Evolutionary conservation across 2,888 invertebrate genomes (phyloP).

Genomic region (Tachina lurida): DNA sequence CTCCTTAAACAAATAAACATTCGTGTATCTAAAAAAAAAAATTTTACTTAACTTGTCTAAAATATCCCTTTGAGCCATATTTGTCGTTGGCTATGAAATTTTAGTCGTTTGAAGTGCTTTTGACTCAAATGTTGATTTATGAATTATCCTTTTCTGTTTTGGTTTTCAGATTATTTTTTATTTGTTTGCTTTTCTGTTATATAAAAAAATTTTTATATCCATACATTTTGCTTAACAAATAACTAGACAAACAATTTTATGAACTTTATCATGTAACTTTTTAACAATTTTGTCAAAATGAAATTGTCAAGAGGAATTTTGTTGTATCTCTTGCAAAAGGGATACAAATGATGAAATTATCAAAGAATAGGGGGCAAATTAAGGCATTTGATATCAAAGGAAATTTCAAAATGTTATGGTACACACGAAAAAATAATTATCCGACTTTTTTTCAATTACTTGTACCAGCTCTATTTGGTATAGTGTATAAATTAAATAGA

Average conservation of each 20-base stretch:
- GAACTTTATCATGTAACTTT: conserved; percentile 26
- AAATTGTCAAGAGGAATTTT: conserved; percentile 16
- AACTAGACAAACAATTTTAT: conserved; percentile 12
- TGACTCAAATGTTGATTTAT: conserved; percentile 55
- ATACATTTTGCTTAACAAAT: neutral
- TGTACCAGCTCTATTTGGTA: too few relatives aligned
- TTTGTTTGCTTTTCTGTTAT: neutral
- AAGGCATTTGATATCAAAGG: too few relatives aligned
- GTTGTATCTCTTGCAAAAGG: neutral
- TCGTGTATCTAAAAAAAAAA: neutral
- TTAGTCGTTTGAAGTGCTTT: conserved; percentile 25
- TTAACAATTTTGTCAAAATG: conserved; percentile 22
- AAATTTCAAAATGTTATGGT: too few relatives aligned
- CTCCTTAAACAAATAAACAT: neutral
- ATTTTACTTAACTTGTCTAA: conserved; percentile 26
- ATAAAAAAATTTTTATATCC: neutral
- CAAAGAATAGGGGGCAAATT: too few relatives aligned
- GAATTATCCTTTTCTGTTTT: conserved; percentile 30
- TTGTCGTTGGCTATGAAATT: conserved; percentile 26
- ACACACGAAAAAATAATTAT: too few relatives aligned
- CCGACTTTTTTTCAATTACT: too few relatives aligned
- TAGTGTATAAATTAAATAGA: too few relatives aligned
- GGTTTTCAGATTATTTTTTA: neutral
- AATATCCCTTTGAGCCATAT: conserved; percentile 26
- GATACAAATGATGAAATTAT: too few relatives aligned